phyloP scores from a whole-genome alignment of 2,797 vertebrate species.

The Cryptoblepharus egeriae region DNA sequence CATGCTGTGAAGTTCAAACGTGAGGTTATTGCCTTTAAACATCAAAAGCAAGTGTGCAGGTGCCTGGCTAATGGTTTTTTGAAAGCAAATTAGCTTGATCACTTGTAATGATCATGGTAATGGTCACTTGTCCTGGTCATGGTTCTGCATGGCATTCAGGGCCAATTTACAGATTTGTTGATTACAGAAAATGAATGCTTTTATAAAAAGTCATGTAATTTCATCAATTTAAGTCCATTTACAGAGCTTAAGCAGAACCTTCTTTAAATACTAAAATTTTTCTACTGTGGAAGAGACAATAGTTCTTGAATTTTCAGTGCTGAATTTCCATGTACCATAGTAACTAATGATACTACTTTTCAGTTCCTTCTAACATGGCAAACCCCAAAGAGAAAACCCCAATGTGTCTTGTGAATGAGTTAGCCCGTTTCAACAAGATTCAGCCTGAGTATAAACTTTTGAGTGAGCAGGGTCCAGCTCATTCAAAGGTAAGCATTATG shows the following conservation, averaged over 20 bases:
- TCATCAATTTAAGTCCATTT: neutral
- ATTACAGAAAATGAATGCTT: neutral
- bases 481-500: conserved; percentile 87
- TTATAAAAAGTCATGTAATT: neutral
- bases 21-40: neutral
- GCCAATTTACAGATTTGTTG: neutral
- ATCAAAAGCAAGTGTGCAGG: neutral
- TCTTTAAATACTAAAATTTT: conserved; percentile 18
- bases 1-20: neutral
- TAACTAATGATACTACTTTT: conserved; percentile 56
- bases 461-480: conserved; percentile 93
- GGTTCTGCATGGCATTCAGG: neutral
- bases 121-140: neutral
- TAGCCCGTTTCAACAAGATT: conserved; percentile 97
- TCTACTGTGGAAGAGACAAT: conserved; percentile 11
- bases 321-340: conserved; percentile 31
- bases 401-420: conserved; percentile 99
- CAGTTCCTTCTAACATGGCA: conserved; percentile 96
- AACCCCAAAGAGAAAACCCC: conserved; percentile 99
- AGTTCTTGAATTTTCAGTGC: neutral
- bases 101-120: neutral
- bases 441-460: conserved; percentile 95
- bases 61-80: neutral
- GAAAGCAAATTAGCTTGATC: neutral
- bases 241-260: neutral